phyloP scores from a whole-genome alignment of 2,113 vertebrate genomes.

The Dromiciops gliroides region DNA sequence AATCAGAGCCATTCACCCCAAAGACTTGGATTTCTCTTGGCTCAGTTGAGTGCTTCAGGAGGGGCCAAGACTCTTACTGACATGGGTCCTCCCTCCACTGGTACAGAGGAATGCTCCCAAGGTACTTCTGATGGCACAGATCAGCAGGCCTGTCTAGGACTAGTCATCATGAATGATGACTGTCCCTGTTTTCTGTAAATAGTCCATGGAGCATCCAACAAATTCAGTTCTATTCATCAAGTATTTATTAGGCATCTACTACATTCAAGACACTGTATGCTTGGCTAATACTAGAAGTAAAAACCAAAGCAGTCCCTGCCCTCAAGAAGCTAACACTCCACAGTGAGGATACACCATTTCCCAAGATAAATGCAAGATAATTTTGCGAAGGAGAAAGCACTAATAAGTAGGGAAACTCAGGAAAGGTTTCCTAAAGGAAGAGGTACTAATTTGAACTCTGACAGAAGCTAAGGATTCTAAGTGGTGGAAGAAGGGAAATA shows the following conservation, averaged over 20 bases:
- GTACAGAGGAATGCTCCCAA: neutral
- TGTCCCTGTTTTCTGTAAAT: neutral
- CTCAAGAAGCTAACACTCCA: slow-evolving; percentile 1
- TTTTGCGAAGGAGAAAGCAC: neutral
- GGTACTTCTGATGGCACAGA: neutral
- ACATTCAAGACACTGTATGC: neutral
- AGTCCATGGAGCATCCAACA: neutral
- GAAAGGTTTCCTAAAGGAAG: neutral
- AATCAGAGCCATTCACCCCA: neutral
- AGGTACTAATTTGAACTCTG: neutral
- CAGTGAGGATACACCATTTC: neutral
- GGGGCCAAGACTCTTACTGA: neutral
- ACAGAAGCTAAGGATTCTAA: neutral
- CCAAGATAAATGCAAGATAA: neutral
- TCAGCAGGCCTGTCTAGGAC: neutral
- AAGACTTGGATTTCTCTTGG: neutral
- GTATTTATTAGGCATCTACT: slow-evolving; percentile 2
- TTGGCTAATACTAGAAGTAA: neutral
- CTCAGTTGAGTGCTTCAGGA: neutral
- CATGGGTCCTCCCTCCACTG: slow-evolving; percentile 6
- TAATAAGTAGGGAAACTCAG: neutral
- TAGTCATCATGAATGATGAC: neutral
- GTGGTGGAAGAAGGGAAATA: neutral
- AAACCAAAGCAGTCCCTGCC: neutral
- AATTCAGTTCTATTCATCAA: neutral